phyloP scores from a whole-genome alignment of 2,797 vertebrate species.

The Enteromius unitaeniatus region DNA sequence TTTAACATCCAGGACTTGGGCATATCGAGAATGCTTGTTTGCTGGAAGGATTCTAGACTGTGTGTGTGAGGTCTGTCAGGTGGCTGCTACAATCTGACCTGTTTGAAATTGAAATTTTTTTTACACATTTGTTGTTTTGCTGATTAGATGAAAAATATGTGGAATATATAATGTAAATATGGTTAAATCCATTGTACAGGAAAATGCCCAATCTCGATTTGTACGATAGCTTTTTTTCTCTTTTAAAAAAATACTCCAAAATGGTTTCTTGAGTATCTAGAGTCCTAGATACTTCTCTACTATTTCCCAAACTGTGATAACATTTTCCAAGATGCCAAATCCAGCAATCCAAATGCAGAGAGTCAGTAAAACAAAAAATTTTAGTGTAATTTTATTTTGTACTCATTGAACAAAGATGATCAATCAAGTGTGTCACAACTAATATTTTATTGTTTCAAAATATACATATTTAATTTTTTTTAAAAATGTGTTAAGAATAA shows the following conservation, averaged over 20 bases:
- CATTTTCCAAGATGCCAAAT: neutral
- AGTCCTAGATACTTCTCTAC: neutral
- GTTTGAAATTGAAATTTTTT: neutral
- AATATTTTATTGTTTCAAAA: neutral
- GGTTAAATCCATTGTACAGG: neutral
- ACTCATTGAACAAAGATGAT: neutral
- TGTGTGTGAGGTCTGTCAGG: too few species aligned
- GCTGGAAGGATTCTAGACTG: too few species aligned
- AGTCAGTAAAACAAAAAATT: neutral
- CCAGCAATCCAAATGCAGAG: neutral
- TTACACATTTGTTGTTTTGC: neutral
- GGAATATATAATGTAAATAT: neutral
- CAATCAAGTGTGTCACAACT: neutral
- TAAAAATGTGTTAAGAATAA: neutral
- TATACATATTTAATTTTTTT: too few species aligned
- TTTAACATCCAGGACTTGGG: slow-evolving; percentile 10
- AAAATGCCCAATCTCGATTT: neutral
- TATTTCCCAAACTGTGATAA: neutral
- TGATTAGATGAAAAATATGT: neutral
- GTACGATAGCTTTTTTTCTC: neutral
- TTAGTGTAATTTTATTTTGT: neutral
- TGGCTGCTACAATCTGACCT: neutral
- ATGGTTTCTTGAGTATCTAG: neutral
- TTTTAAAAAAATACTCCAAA: neutral
- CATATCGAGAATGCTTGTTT: slow-evolving; percentile 15